Percentiles rank a stretch among this genome's conserved stretches.
phyloP scores from a whole-genome alignment of 2,888 invertebrate species.

The Rhodophaea formosa region DNA sequence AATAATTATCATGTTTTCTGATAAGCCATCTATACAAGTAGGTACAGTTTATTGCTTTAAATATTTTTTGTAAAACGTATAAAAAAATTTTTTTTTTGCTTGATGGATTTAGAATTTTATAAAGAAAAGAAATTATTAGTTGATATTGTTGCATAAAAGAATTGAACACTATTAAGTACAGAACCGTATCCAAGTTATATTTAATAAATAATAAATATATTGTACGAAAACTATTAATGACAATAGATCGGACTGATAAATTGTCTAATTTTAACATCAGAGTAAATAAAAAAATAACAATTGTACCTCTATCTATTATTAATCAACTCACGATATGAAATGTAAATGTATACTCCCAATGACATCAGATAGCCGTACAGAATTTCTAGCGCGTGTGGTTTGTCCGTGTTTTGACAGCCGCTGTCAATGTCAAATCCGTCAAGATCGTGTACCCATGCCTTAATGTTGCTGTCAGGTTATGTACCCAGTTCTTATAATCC shows the following conservation, averaged over 20 bases:
- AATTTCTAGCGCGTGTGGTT: constrained; percentile 45
- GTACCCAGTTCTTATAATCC: not conserved
- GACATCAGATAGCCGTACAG: constrained; percentile 32
- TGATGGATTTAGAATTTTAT: too few relatives aligned
- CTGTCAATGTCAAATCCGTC: constrained; percentile 57
- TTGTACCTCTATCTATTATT: not conserved
- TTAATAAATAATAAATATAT: too few relatives aligned
- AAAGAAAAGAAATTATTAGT: too few relatives aligned
- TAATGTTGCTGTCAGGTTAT: constrained; percentile 13
- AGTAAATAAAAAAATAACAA: not conserved
- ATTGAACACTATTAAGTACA: too few relatives aligned
- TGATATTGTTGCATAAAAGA: too few relatives aligned
- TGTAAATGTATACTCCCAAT: constrained; percentile 29
- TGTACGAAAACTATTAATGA: not conserved
- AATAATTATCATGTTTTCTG: too few relatives aligned
- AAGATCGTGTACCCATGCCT: constrained; percentile 23
- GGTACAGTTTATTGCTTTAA: too few relatives aligned
- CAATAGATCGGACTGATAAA: not conserved
- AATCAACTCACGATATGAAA: constrained; percentile 14
- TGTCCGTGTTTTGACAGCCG: constrained; percentile 62
- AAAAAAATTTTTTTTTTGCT: too few relatives aligned
- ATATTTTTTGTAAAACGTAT: too few relatives aligned
- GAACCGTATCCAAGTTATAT: too few relatives aligned
- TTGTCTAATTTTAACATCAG: not conserved
- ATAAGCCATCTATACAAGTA: too few relatives aligned